Evolutionary conservation across 2,888 invertebrate species (phyloP), one percentile per base, ranked within the genome.

Genomic region (Amblyteles armatorius): DNA sequence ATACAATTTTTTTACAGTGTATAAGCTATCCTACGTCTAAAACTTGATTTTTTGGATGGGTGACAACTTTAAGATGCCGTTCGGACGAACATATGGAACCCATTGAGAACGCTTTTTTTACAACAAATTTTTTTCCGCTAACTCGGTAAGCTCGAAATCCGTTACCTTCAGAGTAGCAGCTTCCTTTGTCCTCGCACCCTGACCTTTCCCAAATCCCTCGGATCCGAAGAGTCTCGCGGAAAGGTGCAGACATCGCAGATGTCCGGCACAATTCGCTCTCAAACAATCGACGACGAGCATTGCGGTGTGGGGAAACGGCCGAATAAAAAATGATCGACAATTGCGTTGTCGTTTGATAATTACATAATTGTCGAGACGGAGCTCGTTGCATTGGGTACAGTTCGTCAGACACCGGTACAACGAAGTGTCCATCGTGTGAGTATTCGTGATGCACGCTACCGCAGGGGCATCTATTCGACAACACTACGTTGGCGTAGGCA

Each of bases 261-360:
- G 40, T 11, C 55, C 52, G 13, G 48, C 55, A 29, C 71, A 63
- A 79, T 6, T 29, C 40, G 13, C 11, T 22, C 65, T 40, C 11
- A 79, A 52, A 65, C 71, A 79, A 63, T 33, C 36, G 36, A 79
- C 9, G 13, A 22, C 40, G 26, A 50, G 26, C 79, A 79, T 72
- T 11, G n/a, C 26, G 36, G 50, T 36, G 40, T 72, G 7, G 11
- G 40, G 71, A 72, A 79, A 4, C 60, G 16, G 9, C 52, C 7
- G 11, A 33, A 13, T 5, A 36, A 36, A 52, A 52, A 63, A 16
- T 29, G n/a, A 13, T 57, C 11, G 33, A 33, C 5, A 63, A 79
- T 71, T 79, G 79, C 79, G 79, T 79, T 72, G 65, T 79, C 67
- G 1, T 67, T 52, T 3, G 40, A 67, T 72, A 72, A 65, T 79